Evolutionary conservation across 1,140 invertebrate species (phyloP), one percentile per base, ranked within the genome.

Genomic region (Ceratitis capitata): DNA sequence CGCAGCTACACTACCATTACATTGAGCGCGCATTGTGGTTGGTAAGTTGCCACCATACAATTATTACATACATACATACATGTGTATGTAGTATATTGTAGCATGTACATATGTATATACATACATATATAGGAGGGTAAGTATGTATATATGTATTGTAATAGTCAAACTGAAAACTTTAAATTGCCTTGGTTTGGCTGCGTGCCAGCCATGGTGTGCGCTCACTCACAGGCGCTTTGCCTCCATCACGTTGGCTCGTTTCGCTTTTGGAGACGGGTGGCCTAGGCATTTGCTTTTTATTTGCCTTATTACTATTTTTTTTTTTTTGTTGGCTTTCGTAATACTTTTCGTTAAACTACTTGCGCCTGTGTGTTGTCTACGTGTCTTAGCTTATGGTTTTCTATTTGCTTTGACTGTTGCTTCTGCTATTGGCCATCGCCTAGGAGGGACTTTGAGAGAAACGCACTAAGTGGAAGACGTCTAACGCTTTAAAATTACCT

Each of bases 111-210:
- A n/a, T n/a, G n/a, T n/a, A n/a, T n/a, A n/a, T n/a, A n/a, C n/a
- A n/a, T n/a, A n/a, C n/a, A n/a, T n/a, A n/a, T n/a, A n/a, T n/a
- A n/a, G n/a, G n/a, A n/a, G n/a, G n/a, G n/a, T n/a, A n/a, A n/a
- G n/a, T n/a, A n/a, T n/a, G n/a, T n/a, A n/a, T n/a, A n/a, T n/a
- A n/a, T n/a, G n/a, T n/a, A n/a, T n/a, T 45, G 69, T 23, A 47
- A 78, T 78, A 78, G 39, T 78, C 32, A 78, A 78, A 78, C 42
- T 45, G 69, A 78, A 61, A 78, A 78, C 39, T 78, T 78, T 39
- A 78, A 78, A 78, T 78, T n/a, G n/a, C n/a, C n/a, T n/a, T n/a
- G 42, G 39, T 6, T 78, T 78, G 69, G 69, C 69, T 78, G 16
- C n/a, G 69, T 45, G 69, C 69, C 69, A 78, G 69, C n/a, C n/a